Base-by-base conservation (phyloP, 2,888 invertebrate genomes). In the Drosophila nr. medialis region DNA sequence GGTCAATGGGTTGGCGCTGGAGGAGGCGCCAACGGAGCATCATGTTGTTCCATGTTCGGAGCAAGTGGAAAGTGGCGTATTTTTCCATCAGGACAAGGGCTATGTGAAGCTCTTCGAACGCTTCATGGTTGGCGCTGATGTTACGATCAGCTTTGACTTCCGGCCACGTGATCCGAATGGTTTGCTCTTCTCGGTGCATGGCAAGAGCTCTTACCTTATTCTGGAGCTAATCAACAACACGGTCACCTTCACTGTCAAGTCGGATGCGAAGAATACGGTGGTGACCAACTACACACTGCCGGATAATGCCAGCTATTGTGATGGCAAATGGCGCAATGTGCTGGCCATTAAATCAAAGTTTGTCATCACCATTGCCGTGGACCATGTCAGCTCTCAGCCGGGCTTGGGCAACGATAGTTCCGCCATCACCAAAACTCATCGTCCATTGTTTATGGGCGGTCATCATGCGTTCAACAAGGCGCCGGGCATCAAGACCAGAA, bases 291-390 rank as follows among this genome's bases (percentile, higher is more conserved):
- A 95, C 92, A 94, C 94, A 60, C 94, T 95, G 0, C 95, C 95
- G 38, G 94, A 95, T 53, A 94, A 95, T 58, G 94, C 95, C 70
- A 95, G 96, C 83, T 95, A 99, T 72, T 99, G 99, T 91, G 98
- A 99, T 93, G 99, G 99, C 55, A 94, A 97, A 64, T 99, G 99
- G 99, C 99, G 99, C 91, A 96, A 95, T 66, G 97, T 94, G 74
- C 82, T 94, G 95, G 98, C 96, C 59, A 95, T 96, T 36, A 99
- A 99, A 93, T 96, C 96, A n/a, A 97, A 97, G 93, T 98, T 98
- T 92, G 96, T 98, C 27, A 96, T 98, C 7, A 96, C 96, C 0
- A 94, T 99, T 61, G 96, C 96, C 0, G 97, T 99, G 2, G 98
- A 99, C 93, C 96, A 96, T 11, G 94, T 95, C 65, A 95, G 95